These are phyloP conservation scores for Dallia pectoralis DNA, from an alignment of 2,797 vertebrate genomes.

Conservation along the genomic window DNA sequence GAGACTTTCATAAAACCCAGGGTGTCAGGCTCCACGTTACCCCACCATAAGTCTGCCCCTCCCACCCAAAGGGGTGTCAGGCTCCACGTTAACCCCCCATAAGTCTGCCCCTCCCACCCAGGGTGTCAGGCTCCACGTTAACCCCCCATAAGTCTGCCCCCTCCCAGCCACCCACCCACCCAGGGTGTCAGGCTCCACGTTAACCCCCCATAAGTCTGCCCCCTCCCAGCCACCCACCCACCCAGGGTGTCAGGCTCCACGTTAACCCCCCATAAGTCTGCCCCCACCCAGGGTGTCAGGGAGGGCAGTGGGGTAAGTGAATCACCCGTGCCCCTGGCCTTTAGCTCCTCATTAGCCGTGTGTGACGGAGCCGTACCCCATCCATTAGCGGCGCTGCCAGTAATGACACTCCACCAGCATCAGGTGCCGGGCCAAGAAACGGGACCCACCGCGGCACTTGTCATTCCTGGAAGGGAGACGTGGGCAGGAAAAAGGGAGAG, in stretches of 20 bases:
- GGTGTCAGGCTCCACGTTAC: conserved; percentile 55
- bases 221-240: conserved; percentile 56
- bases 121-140: conserved; percentile 60
- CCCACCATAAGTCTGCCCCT: conserved; percentile 57
- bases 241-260: conserved; percentile 62
- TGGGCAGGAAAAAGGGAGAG: conserved; percentile 24
- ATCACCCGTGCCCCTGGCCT: conserved; percentile 82
- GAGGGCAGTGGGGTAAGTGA: conserved; percentile 66
- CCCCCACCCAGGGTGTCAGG: conserved; percentile 34
- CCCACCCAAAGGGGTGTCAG: conserved; percentile 53
- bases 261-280: no score
- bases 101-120: conserved; percentile 60
- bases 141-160: no score
- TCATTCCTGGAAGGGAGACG: background rate
- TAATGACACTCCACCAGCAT: conserved; percentile 77
- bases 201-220: conserved; percentile 57
- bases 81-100: no score
- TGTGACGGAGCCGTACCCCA: conserved; percentile 77
- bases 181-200: conserved; percentile 28
- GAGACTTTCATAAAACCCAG: conserved; percentile 40
- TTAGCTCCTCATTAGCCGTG: conserved; percentile 86
- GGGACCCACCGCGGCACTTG: background rate
- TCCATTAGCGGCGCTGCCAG: conserved; percentile 79
- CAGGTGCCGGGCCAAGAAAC: conserved; percentile 63
- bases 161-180: no score